Conservation (phyloP, 2,113 vertebrate genomes). For the Picathartes gymnocephalus region DNA sequence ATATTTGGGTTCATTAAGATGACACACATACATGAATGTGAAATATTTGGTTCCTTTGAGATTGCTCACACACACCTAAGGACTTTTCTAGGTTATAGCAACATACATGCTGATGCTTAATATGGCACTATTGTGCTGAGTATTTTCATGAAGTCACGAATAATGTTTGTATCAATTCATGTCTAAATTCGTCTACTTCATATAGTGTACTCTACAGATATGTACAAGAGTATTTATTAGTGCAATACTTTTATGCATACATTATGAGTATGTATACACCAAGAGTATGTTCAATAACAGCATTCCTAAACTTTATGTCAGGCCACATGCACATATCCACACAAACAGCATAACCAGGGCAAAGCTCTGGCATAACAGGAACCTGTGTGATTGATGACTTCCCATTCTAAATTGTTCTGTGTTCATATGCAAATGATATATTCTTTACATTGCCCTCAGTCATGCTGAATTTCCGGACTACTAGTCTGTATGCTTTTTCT, state of each 20-base stretch:
- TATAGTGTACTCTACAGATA: background rate
- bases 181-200: background rate
- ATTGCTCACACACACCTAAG: background rate
- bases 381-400: background rate
- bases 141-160: background rate
- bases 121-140: background rate
- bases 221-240: background rate
- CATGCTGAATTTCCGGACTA: background rate
- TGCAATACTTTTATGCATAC: background rate
- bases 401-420: background rate
- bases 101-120: background rate
- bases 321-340: fast-evolving
- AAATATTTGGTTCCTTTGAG: background rate
- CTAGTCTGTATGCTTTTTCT: background rate
- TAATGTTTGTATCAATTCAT: background rate
- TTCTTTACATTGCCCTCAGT: background rate
- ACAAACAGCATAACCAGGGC: background rate
- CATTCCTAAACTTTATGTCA: background rate
- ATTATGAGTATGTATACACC: background rate
- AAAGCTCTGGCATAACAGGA: background rate
- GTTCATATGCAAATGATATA: background rate
- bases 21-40: background rate
- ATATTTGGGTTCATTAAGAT: slow-evolving; percentile 16
- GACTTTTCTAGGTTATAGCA: background rate
- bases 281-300: background rate